phyloP scores from a whole-genome alignment of 2,888 invertebrate species.

The Yponomeuta plumbellus region DNA sequence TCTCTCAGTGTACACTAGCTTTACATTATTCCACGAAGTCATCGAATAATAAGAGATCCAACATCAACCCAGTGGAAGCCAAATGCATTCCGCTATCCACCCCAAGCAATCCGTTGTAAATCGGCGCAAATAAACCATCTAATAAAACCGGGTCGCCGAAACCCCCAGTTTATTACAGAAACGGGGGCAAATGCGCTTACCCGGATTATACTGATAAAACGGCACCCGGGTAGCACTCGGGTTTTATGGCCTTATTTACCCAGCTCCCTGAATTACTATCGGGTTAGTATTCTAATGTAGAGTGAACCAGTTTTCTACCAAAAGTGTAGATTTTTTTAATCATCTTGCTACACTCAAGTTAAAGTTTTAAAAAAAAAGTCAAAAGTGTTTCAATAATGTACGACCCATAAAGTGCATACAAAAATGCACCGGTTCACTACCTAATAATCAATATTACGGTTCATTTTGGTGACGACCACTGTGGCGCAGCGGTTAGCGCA shows the following conservation, averaged over 20 bases:
- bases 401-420: too few species aligned
- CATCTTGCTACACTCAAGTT: not conserved
- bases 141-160: conserved; percentile 23
- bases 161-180: conserved; percentile 26
- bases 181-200: conserved; percentile 21
- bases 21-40: too few species aligned
- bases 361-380: not conserved
- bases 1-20: too few species aligned
- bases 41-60: not conserved
- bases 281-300: not conserved
- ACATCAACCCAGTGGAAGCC: not conserved
- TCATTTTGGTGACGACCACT: too few species aligned
- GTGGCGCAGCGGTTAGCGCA: too few species aligned
- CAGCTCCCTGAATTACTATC: not conserved
- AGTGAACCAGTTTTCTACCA: not conserved
- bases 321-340: not conserved
- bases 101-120: conserved; percentile 16
- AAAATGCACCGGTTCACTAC: too few species aligned
- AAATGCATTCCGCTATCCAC: not conserved
- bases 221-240: not conserved
- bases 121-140: conserved; percentile 26
- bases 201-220: conserved; percentile 15
- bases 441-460: too few species aligned
- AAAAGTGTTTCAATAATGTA: too few species aligned
- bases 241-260: conserved; percentile 12